These are phyloP conservation scores for Falco biarmicus DNA, from an alignment of 2,797 vertebrate genomes.

Conservation along the genomic window DNA sequence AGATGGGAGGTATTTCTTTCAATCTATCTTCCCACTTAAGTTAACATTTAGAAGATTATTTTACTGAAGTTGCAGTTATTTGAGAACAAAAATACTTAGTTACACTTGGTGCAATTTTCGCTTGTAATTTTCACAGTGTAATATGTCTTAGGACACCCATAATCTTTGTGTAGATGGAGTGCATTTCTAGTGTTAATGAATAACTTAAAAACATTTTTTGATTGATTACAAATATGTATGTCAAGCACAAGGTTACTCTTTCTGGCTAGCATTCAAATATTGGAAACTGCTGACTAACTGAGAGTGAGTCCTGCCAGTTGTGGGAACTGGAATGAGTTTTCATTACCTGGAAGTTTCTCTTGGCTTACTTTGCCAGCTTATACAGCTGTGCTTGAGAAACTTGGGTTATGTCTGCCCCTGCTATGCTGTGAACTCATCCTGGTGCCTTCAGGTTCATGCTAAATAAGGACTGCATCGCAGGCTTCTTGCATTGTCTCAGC, in stretches of 20 bases:
- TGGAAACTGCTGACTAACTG: not conserved
- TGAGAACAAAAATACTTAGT: not conserved
- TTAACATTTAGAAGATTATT: not conserved
- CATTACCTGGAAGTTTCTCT: not conserved
- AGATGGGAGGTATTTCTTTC: not conserved
- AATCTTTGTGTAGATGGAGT: not conserved
- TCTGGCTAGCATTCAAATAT: not conserved
- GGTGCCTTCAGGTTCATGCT: not conserved
- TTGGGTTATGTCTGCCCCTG: not conserved
- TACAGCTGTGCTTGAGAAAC: not conserved
- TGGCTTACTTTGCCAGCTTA: not conserved
- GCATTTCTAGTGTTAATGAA: not conserved
- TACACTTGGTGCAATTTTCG: not conserved
- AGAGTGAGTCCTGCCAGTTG: not conserved
- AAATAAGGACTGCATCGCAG: not conserved
- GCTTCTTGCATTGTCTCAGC: not conserved
- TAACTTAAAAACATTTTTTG: not conserved
- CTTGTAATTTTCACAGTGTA: not conserved
- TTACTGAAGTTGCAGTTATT: not conserved
- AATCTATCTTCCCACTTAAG: not conserved
- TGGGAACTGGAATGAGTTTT: not conserved
- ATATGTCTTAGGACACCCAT: not conserved
- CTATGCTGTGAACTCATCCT: rapidly evolving
- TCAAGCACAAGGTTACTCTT: not conserved
- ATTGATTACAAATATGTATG: not conserved